Evolutionary conservation across 1,140 invertebrate genomes (phyloP), one percentile per base, ranked within the genome.

Genomic region (Cylas formicarius): DNA sequence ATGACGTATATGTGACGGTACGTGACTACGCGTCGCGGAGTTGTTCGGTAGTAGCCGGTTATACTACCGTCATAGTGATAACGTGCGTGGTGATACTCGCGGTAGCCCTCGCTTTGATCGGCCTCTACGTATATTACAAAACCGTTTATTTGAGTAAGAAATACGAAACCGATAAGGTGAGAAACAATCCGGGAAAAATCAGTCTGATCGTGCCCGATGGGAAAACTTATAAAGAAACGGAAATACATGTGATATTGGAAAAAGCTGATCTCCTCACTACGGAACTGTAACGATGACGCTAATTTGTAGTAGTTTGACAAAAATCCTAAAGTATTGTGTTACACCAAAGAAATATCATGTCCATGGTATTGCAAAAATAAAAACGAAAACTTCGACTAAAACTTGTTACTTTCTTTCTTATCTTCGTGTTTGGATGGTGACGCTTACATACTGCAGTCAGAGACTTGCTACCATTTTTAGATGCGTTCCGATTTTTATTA

Each of bases 191-290:
- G 5, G 54, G 52, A 22, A 51, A 55, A 13, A 16, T 75, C 48
- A 73, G 71, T 13, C 70, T 87, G 63, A 80, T 88, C 20, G 74
- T 86, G 46, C 85, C 85, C 0, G 84, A 87, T 40, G 80, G 82
- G 1, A 75, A 81, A 57, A 80, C 83, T 9, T 90, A 90, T 64
- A 74, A 79, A 56, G 84, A 89, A 66, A 88, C 84, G 2, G 85
- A 89, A 65, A 76, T 89, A 55, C 81, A 87, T 63, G 82, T 87
- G 51, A 80, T 87, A 59, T 80, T 87, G 34, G 85, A 89, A 70
- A 80, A 80, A 58, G 80, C 84, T 7, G 81, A 86, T 61, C 75
- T 86, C 16, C 68, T 88, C 19, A 85, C 82, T 16, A 86, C 83
- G 33, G 80, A 85, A 63, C 75, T 86, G 66, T 85, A 71, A 76